Evolutionary conservation across 2,113 vertebrate species (phyloP).

Genomic region (Oriolus oriolus): DNA sequence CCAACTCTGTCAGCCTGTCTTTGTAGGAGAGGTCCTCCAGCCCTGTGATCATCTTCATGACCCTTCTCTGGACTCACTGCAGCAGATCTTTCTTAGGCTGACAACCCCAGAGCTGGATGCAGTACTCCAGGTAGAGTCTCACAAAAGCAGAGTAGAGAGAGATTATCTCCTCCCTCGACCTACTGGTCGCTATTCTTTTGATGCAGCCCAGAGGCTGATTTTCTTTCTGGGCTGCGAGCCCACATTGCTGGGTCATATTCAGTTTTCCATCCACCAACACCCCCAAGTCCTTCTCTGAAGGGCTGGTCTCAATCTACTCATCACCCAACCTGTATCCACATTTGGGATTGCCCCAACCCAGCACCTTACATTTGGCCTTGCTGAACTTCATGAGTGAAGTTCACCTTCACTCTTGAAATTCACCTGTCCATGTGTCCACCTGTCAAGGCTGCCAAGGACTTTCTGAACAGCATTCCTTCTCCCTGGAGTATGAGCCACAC

Average conservation of each 20-base stretch:
- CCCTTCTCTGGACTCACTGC: neutral
- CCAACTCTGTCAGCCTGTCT: neutral
- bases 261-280: neutral
- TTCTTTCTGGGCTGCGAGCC: neutral
- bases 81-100: neutral
- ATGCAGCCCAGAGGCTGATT: neutral
- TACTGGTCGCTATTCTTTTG: neutral
- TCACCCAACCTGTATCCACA: neutral
- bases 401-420: neutral
- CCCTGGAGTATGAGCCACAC: neutral
- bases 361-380: neutral
- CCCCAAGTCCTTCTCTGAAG: neutral
- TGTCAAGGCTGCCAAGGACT: neutral
- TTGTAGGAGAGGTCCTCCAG: neutral
- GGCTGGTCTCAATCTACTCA: neutral
- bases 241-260: neutral
- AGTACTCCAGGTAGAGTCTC: neutral
- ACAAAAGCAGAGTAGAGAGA: neutral
- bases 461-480: neutral
- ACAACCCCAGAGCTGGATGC: rapidly evolving
- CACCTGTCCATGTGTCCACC: neutral
- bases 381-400: neutral
- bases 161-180: neutral
- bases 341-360: neutral
- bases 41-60: neutral